phyloP scores from a whole-genome alignment of 2,888 invertebrate genomes.

The Griposia aprilina region DNA sequence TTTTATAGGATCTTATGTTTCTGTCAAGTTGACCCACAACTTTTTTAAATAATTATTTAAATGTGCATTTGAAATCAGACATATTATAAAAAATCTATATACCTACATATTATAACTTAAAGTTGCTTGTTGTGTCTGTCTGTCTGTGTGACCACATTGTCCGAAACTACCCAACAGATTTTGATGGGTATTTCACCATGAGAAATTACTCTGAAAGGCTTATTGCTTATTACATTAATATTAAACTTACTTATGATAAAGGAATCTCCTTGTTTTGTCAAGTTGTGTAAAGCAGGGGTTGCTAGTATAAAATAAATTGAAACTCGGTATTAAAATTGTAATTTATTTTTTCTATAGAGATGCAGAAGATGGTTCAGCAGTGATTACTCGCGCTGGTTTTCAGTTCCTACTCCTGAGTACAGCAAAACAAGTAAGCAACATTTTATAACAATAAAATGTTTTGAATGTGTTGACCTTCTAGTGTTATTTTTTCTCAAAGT shows the following conservation, averaged over 20 bases:
- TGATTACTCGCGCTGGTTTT: slow-evolving; percentile 98
- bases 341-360: slow-evolving; percentile 87
- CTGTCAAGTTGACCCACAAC: not conserved
- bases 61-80: not conserved
- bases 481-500: not conserved
- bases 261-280: not conserved
- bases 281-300: not conserved
- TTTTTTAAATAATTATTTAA: not conserved
- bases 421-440: slow-evolving; percentile 92
- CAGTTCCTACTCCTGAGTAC: slow-evolving; percentile 98
- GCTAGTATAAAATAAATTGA: not conserved
- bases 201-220: not conserved
- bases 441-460: no score
- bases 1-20: not conserved
- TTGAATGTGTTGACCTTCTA: no score
- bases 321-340: not conserved
- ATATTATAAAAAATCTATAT: not conserved
- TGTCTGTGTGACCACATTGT: not conserved
- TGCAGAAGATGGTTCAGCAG: slow-evolving; percentile 94
- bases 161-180: not conserved
- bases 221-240: not conserved
- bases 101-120: not conserved
- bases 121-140: not conserved
- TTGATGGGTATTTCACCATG: not conserved
- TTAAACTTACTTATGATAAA: not conserved